Percentiles rank a stretch among this genome's conserved stretches.
These are phyloP conservation scores for Rhogogaster chlorosoma DNA, from an alignment of 2,888 invertebrate species.

Conservation along the genomic window DNA sequence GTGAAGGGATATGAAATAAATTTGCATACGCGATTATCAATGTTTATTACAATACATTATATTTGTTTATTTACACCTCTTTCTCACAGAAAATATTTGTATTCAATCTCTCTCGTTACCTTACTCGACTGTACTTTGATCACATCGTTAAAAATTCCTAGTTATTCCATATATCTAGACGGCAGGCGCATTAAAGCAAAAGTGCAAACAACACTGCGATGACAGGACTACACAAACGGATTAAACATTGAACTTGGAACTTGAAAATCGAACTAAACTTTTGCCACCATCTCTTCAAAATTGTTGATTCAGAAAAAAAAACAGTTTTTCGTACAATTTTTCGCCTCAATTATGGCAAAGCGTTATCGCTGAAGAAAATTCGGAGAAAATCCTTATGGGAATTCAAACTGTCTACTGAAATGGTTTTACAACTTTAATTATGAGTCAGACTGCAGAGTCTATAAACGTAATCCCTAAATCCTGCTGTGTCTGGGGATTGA, in stretches of 20 bases:
- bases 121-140: conserved; percentile 20
- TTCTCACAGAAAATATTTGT: conserved; percentile 49
- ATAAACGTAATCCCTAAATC: neutral
- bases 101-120: conserved; percentile 43
- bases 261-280: neutral
- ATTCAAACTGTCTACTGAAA: neutral
- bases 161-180: conserved; percentile 43
- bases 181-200: conserved; percentile 21
- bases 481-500: neutral
- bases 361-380: neutral
- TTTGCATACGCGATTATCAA: conserved; percentile 28
- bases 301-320: neutral
- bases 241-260: neutral
- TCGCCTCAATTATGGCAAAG: neutral
- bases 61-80: conserved; percentile 48
- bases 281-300: neutral
- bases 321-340: neutral
- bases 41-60: conserved; percentile 50
- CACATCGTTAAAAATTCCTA: conserved; percentile 45
- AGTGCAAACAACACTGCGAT: neutral
- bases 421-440: neutral
- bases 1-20: conserved; percentile 36
- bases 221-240: conserved; percentile 5
- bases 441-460: neutral
- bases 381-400: neutral